A percentile compares a stretch with the other conserved stretches of the same genome.
Conservation (phyloP, 1,140 invertebrate genomes). For the Chymomyza costata region DNA sequence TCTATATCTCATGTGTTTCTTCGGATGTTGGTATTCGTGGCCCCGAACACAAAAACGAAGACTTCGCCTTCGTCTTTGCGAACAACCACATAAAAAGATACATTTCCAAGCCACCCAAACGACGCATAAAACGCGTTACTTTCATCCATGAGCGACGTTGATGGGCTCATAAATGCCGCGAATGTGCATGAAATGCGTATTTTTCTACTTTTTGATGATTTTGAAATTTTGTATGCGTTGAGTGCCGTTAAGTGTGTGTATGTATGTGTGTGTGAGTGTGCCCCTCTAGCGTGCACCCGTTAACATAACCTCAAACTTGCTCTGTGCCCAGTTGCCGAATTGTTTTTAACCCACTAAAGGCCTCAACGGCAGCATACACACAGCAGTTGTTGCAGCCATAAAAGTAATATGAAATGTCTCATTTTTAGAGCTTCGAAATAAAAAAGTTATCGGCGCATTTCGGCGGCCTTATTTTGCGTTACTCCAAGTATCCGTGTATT, state of each 20-base stretch:
- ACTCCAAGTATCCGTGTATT: neutral
- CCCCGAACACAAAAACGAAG: slow-evolving; percentile 1
- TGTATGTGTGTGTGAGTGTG: slow-evolving; percentile 1
- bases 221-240: slow-evolving; percentile 73
- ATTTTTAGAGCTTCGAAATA: slow-evolving; percentile 72
- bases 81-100: slow-evolving; percentile 67
- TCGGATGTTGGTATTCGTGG: slow-evolving; percentile 30
- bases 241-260: slow-evolving; percentile 60
- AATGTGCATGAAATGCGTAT: slow-evolving; percentile 73
- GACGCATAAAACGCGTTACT: slow-evolving; percentile 72
- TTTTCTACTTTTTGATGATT: slow-evolving; percentile 73
- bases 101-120: slow-evolving; percentile 70
- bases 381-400: slow-evolving; percentile 63
- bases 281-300: slow-evolving; percentile 19
- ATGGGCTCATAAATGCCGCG: slow-evolving; percentile 73
- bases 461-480: slow-evolving; percentile 23
- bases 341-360: slow-evolving; percentile 62
- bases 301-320: slow-evolving; percentile 51
- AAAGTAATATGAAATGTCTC: slow-evolving; percentile 72
- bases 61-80: no score
- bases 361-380: slow-evolving; percentile 1
- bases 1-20: no score
- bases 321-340: slow-evolving; percentile 36
- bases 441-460: slow-evolving; percentile 70
- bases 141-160: slow-evolving; percentile 73